Evolutionary conservation across 2,797 vertebrate species (phyloP).

Genomic region (Arrhamphus sclerolepis): DNA sequence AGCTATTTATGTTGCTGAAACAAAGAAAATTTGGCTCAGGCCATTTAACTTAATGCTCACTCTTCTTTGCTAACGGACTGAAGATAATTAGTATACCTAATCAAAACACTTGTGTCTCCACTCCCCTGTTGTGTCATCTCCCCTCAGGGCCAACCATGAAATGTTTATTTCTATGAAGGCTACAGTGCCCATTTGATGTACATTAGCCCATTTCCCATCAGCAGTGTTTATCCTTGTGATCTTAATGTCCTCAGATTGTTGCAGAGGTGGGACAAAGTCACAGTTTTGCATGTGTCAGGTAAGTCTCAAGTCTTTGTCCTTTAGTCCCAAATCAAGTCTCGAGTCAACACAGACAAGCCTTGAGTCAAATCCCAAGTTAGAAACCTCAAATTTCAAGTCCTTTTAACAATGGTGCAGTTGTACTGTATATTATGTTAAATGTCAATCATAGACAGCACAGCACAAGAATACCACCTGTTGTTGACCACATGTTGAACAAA

Average conservation of each 20-base stretch:
- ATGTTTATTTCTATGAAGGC: slow-evolving; percentile 58
- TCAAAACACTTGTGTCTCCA: slow-evolving; percentile 72
- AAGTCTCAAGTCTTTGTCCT: no score
- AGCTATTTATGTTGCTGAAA: slow-evolving; percentile 69
- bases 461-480: no score
- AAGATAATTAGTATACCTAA: slow-evolving; percentile 78
- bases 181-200: slow-evolving; percentile 58
- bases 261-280: no score
- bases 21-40: slow-evolving; percentile 69
- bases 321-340: no score
- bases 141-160: slow-evolving; percentile 56
- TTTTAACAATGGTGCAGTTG: no score
- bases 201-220: slow-evolving; percentile 49
- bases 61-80: slow-evolving; percentile 70
- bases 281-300: no score
- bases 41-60: slow-evolving; percentile 75
- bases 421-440: no score
- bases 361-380: no score
- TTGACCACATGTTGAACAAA: no score
- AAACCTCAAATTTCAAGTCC: no score
- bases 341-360: no score
- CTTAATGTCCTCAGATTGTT: slow-evolving; percentile 13
- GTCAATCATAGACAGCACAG: no score
- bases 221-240: slow-evolving; percentile 26
- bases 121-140: slow-evolving; percentile 61